These are phyloP conservation scores for Julus scanicus DNA, from an alignment of 2,888 invertebrate species.

Conservation along the genomic window DNA sequence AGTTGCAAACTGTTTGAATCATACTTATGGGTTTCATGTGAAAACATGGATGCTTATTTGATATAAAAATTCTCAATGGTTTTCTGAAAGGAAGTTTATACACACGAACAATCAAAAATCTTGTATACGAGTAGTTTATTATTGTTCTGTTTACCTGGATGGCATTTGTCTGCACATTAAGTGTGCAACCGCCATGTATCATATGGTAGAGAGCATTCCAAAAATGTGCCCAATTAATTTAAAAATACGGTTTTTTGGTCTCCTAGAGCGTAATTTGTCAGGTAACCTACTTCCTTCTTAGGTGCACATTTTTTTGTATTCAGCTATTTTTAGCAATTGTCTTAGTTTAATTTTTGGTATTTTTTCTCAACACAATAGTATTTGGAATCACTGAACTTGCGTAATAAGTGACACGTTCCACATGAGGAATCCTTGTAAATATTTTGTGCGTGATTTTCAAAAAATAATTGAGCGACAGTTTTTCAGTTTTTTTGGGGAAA, in stretches of 20 bases:
- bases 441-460: neutral
- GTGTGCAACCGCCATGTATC: neutral
- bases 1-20: too few relatives aligned
- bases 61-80: too few relatives aligned
- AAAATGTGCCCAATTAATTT: neutral
- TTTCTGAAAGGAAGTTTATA: too few relatives aligned
- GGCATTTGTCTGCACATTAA: neutral
- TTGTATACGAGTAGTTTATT: neutral
- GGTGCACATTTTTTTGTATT: neutral
- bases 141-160: neutral
- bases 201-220: neutral
- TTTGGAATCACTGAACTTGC: constrained; percentile 7
- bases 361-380: neutral
- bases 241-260: neutral
- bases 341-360: neutral
- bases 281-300: constrained; percentile 25
- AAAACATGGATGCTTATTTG: too few relatives aligned
- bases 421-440: neutral
- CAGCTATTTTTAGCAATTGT: constrained; percentile 1
- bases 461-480: neutral
- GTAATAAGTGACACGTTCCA: constrained; percentile 3
- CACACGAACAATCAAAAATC: too few relatives aligned
- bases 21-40: too few relatives aligned
- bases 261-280: neutral
- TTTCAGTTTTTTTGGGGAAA: neutral